Base-by-base conservation (phyloP, 2,797 vertebrate species). In the Enteromius fasciolatus region DNA sequence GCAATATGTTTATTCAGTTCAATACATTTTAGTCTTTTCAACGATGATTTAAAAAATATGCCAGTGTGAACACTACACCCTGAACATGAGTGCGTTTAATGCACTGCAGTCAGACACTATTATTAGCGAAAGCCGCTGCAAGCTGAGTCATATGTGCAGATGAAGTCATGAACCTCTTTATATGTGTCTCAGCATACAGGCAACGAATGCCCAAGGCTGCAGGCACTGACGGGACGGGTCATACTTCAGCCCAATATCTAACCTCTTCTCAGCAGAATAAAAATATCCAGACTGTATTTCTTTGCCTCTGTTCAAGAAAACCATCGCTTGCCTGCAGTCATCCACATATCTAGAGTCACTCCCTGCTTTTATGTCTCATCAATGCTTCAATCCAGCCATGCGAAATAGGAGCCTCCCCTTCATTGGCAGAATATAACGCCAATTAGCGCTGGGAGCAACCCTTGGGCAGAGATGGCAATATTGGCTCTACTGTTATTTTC, bases 381-480 rank as follows among this genome's bases (percentile, higher is more conserved):
- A 67, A 28, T 78, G 77, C 85, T 88, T 88, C 81, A 59, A 72
- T 82, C 50, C 69, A 85, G 67, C 74, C 82, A 57, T 80, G 68
- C 50, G 63, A 85, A 86, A 85, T 17, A 11, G 50, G 67, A 82
- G 76, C 39, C 15, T 52, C 23, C 74, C 64, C 85, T 76, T 52
- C 59, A 67, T 70, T 85, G 81, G 78, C 80, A 81, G 74, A 59
- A 74, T 86, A 85, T 83, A 87, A 70, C 77, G 85, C 87, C 91
- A 92, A 90, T 94, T 92, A 93, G 87, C 83, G 83, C 84, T 57
- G 74, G 39, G 79, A 76, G 86, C 75, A 84, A 84, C 74, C 68
- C 54, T 83, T 61, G 84, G 76, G 85, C 84, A 81, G 54, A 67
- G 67, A 17, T 36, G 48, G 44, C 74, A 78, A 81, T 85, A 75